phyloP scores from a whole-genome alignment of 2,797 vertebrate genomes.

The Atherinosoma microstoma region DNA sequence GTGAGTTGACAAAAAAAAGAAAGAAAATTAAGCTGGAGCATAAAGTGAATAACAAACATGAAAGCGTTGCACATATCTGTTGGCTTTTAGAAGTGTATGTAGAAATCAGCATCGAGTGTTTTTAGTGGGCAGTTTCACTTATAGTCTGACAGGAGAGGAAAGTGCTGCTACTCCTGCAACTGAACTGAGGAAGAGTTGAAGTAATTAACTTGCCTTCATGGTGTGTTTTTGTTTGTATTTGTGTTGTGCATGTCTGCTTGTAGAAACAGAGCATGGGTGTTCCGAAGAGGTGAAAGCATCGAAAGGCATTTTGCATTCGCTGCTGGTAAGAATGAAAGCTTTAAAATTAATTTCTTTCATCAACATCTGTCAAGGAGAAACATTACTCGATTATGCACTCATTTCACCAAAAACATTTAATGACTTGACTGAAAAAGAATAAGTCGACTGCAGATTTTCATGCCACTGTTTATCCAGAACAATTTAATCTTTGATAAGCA shows the following conservation, averaged over 20 bases:
- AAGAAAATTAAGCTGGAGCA: background rate
- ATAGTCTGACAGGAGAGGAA: slow-evolving; percentile 7
- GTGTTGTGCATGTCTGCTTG: slow-evolving; percentile 14
- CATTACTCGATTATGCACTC: slow-evolving; percentile 51
- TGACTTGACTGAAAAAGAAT: slow-evolving; percentile 41
- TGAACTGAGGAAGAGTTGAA: slow-evolving; percentile 10
- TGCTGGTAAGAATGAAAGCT: slow-evolving; percentile 56
- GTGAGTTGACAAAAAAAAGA: slow-evolving; percentile 15
- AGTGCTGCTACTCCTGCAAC: slow-evolving; percentile 1
- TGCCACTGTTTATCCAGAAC: slow-evolving; percentile 43
- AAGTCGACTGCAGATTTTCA: slow-evolving; percentile 56
- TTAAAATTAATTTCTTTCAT: slow-evolving; percentile 60
- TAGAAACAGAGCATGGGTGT: slow-evolving; percentile 33
- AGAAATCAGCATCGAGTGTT: slow-evolving; percentile 10
- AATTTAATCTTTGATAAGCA: slow-evolving; percentile 48
- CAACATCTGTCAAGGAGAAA: slow-evolving; percentile 54
- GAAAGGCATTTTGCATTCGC: slow-evolving; percentile 41
- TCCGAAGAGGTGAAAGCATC: slow-evolving; percentile 40
- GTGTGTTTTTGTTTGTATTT: slow-evolving; percentile 18
- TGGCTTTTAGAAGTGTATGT: slow-evolving; percentile 22
- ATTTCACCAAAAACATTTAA: slow-evolving; percentile 62
- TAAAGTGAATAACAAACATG: slow-evolving; percentile 28
- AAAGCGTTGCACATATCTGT: slow-evolving; percentile 22
- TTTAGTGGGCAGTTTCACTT: slow-evolving; percentile 13
- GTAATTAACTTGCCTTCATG: slow-evolving; percentile 39